Evolutionary conservation across 2,888 invertebrate genomes (phyloP).

Genomic region (Caenorhabditis afra): DNA sequence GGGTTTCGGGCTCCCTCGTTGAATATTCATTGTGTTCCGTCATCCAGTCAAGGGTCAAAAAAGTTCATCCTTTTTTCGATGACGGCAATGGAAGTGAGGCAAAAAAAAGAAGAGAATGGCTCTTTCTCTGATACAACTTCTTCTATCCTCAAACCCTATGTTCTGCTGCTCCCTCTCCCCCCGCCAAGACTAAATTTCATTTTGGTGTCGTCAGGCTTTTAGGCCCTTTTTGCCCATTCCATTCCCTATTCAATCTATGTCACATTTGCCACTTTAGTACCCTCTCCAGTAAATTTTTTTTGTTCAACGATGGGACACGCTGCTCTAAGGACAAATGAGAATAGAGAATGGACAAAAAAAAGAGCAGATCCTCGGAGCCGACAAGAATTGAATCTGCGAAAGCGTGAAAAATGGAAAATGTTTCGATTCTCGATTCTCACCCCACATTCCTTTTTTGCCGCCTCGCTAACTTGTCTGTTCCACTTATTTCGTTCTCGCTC

Average conservation of each 20-base stretch:
- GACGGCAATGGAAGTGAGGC: neutral
- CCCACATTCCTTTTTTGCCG: no score
- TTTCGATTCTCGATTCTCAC: neutral
- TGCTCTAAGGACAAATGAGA: neutral
- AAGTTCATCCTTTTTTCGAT: neutral
- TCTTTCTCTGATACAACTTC: no score
- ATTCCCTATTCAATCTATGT: constrained; percentile 1
- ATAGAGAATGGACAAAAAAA: constrained; percentile 6
- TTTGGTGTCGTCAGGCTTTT: constrained; percentile 30
- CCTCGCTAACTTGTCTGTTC: constrained; percentile 27
- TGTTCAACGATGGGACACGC: constrained; percentile 13
- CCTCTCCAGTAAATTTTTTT: no score
- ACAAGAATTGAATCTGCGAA: neutral
- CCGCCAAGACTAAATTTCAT: constrained; percentile 44
- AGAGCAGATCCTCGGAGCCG: neutral
- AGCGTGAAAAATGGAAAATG: constrained; percentile 11
- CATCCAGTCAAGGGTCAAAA: neutral
- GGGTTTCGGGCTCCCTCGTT: neutral
- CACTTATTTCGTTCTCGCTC: constrained; percentile 28
- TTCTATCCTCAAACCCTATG: constrained; percentile 24
- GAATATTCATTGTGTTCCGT: neutral
- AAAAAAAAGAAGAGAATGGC: neutral
- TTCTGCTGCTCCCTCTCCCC: constrained; percentile 42
- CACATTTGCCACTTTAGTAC: neutral
- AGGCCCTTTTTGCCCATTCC: neutral